Evolutionary conservation across 1,140 invertebrate species (phyloP).

Genomic region (Catajapyx aquilonaris): DNA sequence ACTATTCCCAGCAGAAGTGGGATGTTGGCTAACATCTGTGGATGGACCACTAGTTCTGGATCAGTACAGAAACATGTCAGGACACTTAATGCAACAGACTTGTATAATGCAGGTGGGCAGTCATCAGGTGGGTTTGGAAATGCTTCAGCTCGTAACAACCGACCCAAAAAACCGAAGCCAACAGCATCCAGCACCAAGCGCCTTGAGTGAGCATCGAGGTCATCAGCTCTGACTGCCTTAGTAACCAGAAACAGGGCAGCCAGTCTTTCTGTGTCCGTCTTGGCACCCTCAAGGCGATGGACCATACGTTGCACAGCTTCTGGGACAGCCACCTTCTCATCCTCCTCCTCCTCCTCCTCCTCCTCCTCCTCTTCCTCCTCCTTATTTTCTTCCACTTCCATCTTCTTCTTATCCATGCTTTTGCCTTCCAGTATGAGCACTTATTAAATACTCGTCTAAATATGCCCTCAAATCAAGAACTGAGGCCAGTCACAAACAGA

Average conservation of each 20-base stretch:
- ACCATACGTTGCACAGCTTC: conserved; percentile 64
- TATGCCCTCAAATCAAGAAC: background rate
- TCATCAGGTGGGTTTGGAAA: conserved; percentile 53
- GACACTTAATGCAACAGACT: conserved; percentile 67
- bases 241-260: conserved; percentile 76
- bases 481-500: background rate
- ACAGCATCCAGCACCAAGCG: conserved; percentile 70
- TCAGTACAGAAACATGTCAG: conserved; percentile 62
- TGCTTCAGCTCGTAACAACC: conserved; percentile 37
- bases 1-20: conserved; percentile 63
- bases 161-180: conserved; percentile 59
- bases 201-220: conserved; percentile 44
- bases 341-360: too few species aligned
- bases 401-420: background rate
- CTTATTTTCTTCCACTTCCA: too few species aligned
- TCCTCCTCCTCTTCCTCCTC: background rate
- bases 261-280: conserved; percentile 74
- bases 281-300: conserved; percentile 46
- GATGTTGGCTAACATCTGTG: conserved; percentile 57
- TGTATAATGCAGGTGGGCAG: conserved; percentile 66
- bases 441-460: background rate
- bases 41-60: conserved; percentile 49
- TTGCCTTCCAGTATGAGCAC: background rate
- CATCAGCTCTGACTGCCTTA: conserved; percentile 57
- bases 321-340: conserved; percentile 25